These are phyloP conservation scores for Mimachlamys varia DNA, from an alignment of 2,888 invertebrate species.

Conservation along the genomic window DNA sequence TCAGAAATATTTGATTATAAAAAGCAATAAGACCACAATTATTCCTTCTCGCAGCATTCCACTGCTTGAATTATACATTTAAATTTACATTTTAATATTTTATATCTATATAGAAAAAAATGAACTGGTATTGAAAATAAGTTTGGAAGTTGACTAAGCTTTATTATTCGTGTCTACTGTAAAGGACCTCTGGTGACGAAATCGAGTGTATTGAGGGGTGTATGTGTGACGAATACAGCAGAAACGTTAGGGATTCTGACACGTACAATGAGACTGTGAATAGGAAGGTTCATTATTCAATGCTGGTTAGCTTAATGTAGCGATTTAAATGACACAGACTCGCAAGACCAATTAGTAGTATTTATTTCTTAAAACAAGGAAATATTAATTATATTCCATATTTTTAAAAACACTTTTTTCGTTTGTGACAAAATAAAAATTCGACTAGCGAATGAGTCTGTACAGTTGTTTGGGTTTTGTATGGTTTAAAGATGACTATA, in stretches of 20 bases:
- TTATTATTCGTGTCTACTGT: not conserved
- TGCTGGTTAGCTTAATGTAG: not conserved
- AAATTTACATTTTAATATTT: too few relatives aligned
- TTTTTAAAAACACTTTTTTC: not conserved
- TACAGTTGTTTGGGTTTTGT: not conserved
- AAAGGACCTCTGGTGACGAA: not conserved
- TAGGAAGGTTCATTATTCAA: not conserved
- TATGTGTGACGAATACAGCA: constrained; percentile 16
- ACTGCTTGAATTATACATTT: too few relatives aligned
- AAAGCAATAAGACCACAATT: too few relatives aligned
- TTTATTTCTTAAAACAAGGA: not conserved
- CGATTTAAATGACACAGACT: not conserved
- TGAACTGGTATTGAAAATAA: not conserved
- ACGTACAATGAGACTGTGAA: not conserved
- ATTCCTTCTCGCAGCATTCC: too few relatives aligned
- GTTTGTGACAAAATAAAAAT: not conserved
- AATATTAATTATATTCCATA: not conserved
- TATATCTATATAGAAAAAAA: not conserved
- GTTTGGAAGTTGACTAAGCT: not conserved
- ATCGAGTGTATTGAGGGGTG: not conserved
- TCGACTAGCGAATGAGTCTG: not conserved
- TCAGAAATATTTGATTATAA: too few relatives aligned
- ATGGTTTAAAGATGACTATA: not conserved
- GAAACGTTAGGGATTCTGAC: not conserved
- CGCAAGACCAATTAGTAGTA: not conserved